These are phyloP conservation scores for Eupeodes latifasciatus DNA, from an alignment of 2,888 invertebrate genomes.

Conservation along the genomic window DNA sequence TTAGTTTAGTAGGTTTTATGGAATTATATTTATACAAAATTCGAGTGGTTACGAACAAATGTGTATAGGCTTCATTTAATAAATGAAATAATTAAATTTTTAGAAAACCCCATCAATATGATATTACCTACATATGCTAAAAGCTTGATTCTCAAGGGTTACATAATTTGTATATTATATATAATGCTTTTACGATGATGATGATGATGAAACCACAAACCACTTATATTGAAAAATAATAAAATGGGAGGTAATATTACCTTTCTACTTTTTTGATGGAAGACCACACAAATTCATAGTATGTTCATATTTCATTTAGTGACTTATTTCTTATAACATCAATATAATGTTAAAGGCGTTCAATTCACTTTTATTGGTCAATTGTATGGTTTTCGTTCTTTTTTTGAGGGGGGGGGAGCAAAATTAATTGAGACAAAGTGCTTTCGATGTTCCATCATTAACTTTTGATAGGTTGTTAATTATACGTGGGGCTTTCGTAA, in stretches of 20 bases:
- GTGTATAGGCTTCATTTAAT: not conserved
- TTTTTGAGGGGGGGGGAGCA: not conserved
- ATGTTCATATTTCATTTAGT: not conserved
- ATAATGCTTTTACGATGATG: too few relatives aligned
- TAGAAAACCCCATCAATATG: too few relatives aligned
- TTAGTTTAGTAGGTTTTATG: conserved; percentile 9
- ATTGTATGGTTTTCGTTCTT: not conserved
- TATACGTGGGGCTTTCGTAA: conserved; percentile 7
- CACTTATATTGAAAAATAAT: not conserved
- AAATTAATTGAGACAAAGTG: conserved; percentile 45
- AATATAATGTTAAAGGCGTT: conserved; percentile 25
- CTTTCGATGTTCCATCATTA: conserved; percentile 45
- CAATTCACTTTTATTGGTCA: conserved; percentile 36
- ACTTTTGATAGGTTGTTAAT: conserved; percentile 45
- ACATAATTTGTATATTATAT: not conserved
- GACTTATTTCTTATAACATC: conserved; percentile 31
- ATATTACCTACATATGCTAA: not conserved
- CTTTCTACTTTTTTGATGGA: not conserved
- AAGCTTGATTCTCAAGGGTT: not conserved
- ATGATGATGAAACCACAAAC: not conserved
- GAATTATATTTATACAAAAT: not conserved
- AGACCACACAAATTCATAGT: conserved; percentile 8
- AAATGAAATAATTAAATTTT: not conserved
- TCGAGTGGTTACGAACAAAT: not conserved
- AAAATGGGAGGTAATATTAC: not conserved